Base-by-base conservation (phyloP, 2,797 vertebrate genomes). In the Spinus pinus region DNA sequence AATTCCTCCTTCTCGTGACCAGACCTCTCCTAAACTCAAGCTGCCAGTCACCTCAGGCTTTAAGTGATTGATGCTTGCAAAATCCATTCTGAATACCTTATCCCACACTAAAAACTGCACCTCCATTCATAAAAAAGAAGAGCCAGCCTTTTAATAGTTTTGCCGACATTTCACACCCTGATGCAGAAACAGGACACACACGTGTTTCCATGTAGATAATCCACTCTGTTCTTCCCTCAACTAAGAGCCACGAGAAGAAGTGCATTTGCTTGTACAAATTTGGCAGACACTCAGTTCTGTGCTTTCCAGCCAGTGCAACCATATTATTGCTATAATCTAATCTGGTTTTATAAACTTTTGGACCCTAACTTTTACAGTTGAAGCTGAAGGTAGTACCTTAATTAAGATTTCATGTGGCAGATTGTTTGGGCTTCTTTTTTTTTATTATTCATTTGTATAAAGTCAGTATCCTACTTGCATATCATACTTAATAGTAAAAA, bases 401-500 rank as follows among this genome's bases (percentile, higher is more conserved):
- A 88, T 27, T 47, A 44, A 61, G 47, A 83, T 82, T 64, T 91
- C 35, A 75, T 9, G 7, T 7, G 33, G 8, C 8, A n/a, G 15
- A 46, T 41, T 35, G 5, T 47, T 79, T 77, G 28, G 6, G 20
- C 62, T 33, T 67, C 15, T 73, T 73, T 31, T 4, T 35, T 84
- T 83, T n/a, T 71, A 24, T 81, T 83, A 53, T 79, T 95, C 12
- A 67, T 92, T 80, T 92, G 8, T 41, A 77, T 27, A 93, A 80
- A 94, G 75, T 69, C 39, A 49, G 44, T 65, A 69, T 30, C 33
- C 30, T 57, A 58, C 61, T 70, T 89, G 37, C 27, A 86, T 78
- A 86, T 46, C 57, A 56, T 84, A 53, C 49, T 95, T 78, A 54
- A 80, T 79, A 95, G 79, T 71, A 12, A 90, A 70, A 87, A 96